A percentile compares a stretch with the other conserved stretches of the same genome.
Conservation (phyloP, 1,140 invertebrate genomes). For the Drosophila gunungcola region DNA sequence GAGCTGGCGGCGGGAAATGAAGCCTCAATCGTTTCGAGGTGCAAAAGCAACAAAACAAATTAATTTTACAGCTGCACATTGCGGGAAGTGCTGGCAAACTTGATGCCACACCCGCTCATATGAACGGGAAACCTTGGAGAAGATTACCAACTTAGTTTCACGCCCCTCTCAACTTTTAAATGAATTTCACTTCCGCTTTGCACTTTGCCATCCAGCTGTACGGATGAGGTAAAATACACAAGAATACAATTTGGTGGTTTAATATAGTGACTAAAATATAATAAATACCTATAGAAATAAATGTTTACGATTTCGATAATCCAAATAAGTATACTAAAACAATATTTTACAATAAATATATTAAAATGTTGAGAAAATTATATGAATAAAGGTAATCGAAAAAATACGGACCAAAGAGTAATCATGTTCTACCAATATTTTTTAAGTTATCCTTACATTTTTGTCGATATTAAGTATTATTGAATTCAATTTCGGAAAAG, state of each 20-base stretch:
- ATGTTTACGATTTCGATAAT: neutral
- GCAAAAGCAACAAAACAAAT: conserved; percentile 78
- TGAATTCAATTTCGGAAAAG: no score
- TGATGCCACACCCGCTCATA: conserved; percentile 4
- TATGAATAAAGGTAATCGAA: no score
- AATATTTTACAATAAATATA: no score
- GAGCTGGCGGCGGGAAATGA: conserved; percentile 51
- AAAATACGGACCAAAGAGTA: no score
- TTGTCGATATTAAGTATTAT: no score
- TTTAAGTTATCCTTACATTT: no score
- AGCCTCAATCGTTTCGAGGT: conserved; percentile 73
- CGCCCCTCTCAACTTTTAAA: conserved; percentile 24
- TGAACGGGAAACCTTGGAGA: conserved; percentile 26
- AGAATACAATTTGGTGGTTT: neutral
- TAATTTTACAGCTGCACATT: conserved; percentile 61
- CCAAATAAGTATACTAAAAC: no score
- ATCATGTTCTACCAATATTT: no score
- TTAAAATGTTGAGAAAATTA: no score
- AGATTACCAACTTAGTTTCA: conserved; percentile 46
- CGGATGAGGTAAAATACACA: conserved; percentile 13
- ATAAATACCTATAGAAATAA: neutral
- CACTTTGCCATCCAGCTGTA: conserved; percentile 1
- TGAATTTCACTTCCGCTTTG: conserved; percentile 37
- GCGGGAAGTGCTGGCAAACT: conserved; percentile 21
- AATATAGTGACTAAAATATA: no score